Percentiles rank a stretch among this genome's conserved stretches.
phyloP scores from a whole-genome alignment of 1,140 invertebrate genomes.

The Pogonognathellus flavescens region DNA sequence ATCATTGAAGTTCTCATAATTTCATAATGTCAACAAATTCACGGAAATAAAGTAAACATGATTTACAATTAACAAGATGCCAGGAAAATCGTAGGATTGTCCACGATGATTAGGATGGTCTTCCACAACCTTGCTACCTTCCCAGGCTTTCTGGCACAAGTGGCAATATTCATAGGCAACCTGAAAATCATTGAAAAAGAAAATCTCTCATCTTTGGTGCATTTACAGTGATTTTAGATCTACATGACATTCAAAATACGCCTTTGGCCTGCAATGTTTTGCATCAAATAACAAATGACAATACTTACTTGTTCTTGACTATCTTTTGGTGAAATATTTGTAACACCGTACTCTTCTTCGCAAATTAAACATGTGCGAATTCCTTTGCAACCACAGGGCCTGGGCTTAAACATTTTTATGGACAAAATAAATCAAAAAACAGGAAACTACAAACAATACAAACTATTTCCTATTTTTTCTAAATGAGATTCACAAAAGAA shows the following conservation, averaged over 20 bases:
- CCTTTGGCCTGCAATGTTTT: too few relatives aligned
- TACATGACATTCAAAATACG: too few relatives aligned
- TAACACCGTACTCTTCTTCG: conserved; percentile 77
- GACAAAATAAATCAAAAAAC: too few relatives aligned
- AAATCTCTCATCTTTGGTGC: not conserved
- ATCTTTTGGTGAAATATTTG: not conserved
- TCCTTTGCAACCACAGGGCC: conserved; percentile 92
- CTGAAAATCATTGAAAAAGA: conserved; percentile 40
- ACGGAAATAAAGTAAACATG: too few relatives aligned
- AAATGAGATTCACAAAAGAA: too few relatives aligned
- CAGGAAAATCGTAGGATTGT: conserved; percentile 76
- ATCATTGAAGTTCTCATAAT: not conserved
- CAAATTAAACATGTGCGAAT: conserved; percentile 89
- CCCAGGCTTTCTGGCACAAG: conserved; percentile 80
- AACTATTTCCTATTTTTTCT: too few relatives aligned
- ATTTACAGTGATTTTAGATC: too few relatives aligned
- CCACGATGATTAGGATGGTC: conserved; percentile 79
- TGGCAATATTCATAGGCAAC: conserved; percentile 82
- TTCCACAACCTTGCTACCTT: conserved; percentile 75
- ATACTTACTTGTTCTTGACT: not conserved
- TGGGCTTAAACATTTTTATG: conserved; percentile 77
- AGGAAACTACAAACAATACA: too few relatives aligned
- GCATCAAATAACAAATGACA: too few relatives aligned
- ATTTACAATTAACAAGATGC: conserved; percentile 77
- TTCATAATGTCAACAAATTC: too few relatives aligned